Conservation (phyloP, 2,113 vertebrate species). For the Lucifuga dentata region DNA sequence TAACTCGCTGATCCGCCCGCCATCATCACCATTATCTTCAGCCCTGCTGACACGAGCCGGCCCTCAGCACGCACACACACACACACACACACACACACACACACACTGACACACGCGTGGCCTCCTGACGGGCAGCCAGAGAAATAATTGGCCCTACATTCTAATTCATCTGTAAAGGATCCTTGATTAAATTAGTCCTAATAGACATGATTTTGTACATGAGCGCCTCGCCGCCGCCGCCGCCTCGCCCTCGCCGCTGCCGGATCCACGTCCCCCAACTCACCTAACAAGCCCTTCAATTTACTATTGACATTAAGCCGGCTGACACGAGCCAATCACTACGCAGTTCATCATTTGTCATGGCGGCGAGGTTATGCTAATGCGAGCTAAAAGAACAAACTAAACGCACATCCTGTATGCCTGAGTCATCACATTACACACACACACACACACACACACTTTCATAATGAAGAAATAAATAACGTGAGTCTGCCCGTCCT, state of each 20-base stretch:
- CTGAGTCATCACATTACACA: conserved; percentile 78
- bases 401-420: conserved; percentile 79
- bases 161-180: conserved; percentile 96
- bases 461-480: conserved; percentile 80
- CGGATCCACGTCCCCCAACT: conserved; percentile 73
- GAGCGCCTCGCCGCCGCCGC: conserved; percentile 89
- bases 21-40: conserved; percentile 69
- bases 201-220: conserved; percentile 96
- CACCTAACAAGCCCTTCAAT: conserved; percentile 89
- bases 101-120: conserved; percentile 17
- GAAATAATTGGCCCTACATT: conserved; percentile 96
- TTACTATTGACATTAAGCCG: conserved; percentile 90
- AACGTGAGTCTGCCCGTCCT: conserved; percentile 47
- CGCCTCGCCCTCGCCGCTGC: conserved; percentile 86
- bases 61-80: conserved; percentile 48
- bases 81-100: conserved; percentile 24
- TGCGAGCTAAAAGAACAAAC: conserved; percentile 77
- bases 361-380: conserved; percentile 84
- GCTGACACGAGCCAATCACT: conserved; percentile 82
- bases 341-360: conserved; percentile 72
- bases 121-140: conserved; percentile 82
- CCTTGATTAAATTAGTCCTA: conserved; percentile 98
- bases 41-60: conserved; percentile 60
- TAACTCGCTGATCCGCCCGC: conserved; percentile 70
- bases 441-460: conserved; percentile 19